Base-by-base conservation (phyloP, 2,888 invertebrate genomes). In the Venusia cambrica region DNA sequence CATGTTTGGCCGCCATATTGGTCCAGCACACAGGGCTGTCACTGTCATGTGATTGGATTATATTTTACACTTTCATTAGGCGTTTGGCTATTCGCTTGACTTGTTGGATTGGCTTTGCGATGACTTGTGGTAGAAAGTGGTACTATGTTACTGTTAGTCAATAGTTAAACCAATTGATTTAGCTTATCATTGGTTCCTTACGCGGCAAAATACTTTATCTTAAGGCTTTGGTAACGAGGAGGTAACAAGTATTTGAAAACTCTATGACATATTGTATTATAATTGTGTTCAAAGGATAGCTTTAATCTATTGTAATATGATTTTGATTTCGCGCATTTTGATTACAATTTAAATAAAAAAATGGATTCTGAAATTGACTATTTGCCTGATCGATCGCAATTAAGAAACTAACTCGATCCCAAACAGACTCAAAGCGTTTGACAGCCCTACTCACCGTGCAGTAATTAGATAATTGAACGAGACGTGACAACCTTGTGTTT, bases 391-490 rank as follows among this genome's bases (percentile, higher is more conserved):
- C 44, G 44, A 41, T 41, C 34, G 41, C 51, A 51, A 48, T 51
- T 48, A 51, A 46, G 43, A 40, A 40, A 39, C 39, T 47, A 47
- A 43, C 43, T 36, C 35, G 28, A 40, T 40, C 22, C 35, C 45
- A 48, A 48, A 48, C 41, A 51, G 41, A 27, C 42, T 27, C 21
- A 28, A 14, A 21, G 19, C 38, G 29, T 35, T 17, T 38, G 35
- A 33, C 38, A 36, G 41, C 29, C 39, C 32, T 30, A 11, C 15
- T 26, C 38, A 24, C 31, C 18, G 22, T 27, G 19, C 35, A 13
- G 35, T 53, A 55, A 55, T 55, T 51, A 50, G 48, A 51, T 55
- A 50, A 55, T 55, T 51, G 55, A 47, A 53, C 38, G 53, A 42
- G 45, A 48, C 51, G 48, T 45, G 49, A 45, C 53, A 51, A 41